Evolutionary conservation across 2,113 vertebrate species (phyloP), one percentile per base, ranked within the genome.

Genomic region (Zosterops borbonicus): DNA sequence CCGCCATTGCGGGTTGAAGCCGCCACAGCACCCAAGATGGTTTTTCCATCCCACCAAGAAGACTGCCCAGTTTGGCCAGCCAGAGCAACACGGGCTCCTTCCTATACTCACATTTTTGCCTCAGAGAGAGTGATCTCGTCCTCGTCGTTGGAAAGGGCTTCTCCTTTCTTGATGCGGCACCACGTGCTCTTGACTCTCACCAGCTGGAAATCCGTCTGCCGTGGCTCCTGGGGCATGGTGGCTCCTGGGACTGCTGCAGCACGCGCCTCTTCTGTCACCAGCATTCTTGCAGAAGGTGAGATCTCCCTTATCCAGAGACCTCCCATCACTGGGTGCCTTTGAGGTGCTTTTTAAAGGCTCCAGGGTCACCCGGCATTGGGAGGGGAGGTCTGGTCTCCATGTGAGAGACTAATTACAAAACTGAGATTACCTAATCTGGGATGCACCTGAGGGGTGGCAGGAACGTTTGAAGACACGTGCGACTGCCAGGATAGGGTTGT

Each of bases 21-120:
- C 0, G 0, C 53, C n/a, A 5, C 0, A 3, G 37, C 44, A 12
- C 29, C 16, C 4, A 2, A 35, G 37, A 44, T 11, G 14, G 2
- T n/a, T 89, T 92, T 39, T 68, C 79, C 24, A 31, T 59, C 79
- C 82, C 83, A 27, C 18, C 22, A 24, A 28, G 22, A 10, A 49
- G 6, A 64, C 27, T 2, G 3, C 17, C 7, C 14, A 11, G 20
- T 70, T 29, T 33, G 37, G 29, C 33, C 3, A 3, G 22, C 56
- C 65, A 46, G 58, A 82, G 22, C 24, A 50, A 16, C 2, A 0
- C 6, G 39, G 25, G 31, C 60, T 80, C 58, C 33, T 29, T 87
- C 44, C 24, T 20, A 16, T 95, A 98, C 98, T 98, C 70, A 98
- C 98, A 99, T 98, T 97, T 98, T 98, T 52, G 98, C 98, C 89